Evolutionary conservation across 2,888 invertebrate species (phyloP).

Genomic region (Cryptophagus acutangulus): DNA sequence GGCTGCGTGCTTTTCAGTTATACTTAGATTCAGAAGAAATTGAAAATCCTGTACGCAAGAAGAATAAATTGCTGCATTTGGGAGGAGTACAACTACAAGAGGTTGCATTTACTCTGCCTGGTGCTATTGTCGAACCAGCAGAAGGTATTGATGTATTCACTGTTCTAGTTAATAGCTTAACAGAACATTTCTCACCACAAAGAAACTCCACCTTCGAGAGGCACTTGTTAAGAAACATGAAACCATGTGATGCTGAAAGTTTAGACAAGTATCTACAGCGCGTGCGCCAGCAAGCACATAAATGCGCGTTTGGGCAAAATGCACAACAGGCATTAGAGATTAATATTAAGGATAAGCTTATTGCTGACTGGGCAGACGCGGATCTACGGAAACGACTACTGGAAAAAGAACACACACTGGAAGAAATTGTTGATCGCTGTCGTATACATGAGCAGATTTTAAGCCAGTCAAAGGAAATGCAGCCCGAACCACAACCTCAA

Average conservation of each 20-base stretch:
- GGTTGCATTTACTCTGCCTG: not conserved
- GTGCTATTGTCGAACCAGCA: not conserved
- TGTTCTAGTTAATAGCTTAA: slow-evolving; percentile 8
- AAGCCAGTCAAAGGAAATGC: slow-evolving; percentile 18
- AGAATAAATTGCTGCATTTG: slow-evolving; percentile 27
- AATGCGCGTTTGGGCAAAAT: slow-evolving; percentile 29
- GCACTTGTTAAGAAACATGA: slow-evolving; percentile 4
- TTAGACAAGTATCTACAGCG: slow-evolving; percentile 31
- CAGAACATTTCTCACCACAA: slow-evolving; percentile 18
- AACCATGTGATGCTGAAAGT: slow-evolving; percentile 26
- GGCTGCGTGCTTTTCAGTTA: slow-evolving; percentile 28
- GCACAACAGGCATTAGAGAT: slow-evolving; percentile 20
- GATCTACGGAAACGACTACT: slow-evolving; percentile 26
- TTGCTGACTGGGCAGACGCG: slow-evolving; percentile 23
- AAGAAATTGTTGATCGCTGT: slow-evolving; percentile 25
- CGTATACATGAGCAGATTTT: slow-evolving; percentile 24
- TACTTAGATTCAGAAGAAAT: slow-evolving; percentile 31
- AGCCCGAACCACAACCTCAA: slow-evolving; percentile 5
- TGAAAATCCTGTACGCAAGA: slow-evolving; percentile 10
- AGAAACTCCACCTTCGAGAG: slow-evolving; percentile 10
- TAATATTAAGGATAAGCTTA: slow-evolving; percentile 27
- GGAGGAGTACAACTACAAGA: slow-evolving; percentile 23
- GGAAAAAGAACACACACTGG: slow-evolving; percentile 14
- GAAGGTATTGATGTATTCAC: slow-evolving; percentile 26
- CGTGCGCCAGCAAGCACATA: slow-evolving; percentile 29